These are phyloP conservation scores for Corythoichthys intestinalis DNA, from an alignment of 2,113 vertebrate genomes.

Conservation along the genomic window DNA sequence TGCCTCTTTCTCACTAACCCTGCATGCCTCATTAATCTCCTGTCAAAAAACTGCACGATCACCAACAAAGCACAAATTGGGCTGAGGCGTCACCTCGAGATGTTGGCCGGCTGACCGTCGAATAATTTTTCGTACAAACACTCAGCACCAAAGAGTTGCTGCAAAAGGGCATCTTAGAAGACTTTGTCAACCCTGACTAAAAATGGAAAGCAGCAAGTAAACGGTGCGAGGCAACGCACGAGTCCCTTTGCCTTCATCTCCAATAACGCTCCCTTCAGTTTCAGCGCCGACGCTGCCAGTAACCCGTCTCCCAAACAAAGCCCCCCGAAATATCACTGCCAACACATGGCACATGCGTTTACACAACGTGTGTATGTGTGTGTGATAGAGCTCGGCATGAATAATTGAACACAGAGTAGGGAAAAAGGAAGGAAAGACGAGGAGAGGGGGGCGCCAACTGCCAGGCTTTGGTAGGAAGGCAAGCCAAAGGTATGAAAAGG, in stretches of 20 bases:
- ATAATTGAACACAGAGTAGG: constrained; percentile 60
- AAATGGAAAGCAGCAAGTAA: not conserved
- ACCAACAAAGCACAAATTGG: not conserved
- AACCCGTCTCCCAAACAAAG: constrained; percentile 56
- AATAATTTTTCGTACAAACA: not conserved
- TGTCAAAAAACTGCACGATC: not conserved
- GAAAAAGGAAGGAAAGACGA: constrained; percentile 33
- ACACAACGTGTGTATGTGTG: constrained; percentile 30
- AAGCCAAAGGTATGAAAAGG: constrained; percentile 10
- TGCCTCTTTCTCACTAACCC: not conserved
- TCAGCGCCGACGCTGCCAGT: not conserved
- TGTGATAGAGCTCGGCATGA: constrained; percentile 59
- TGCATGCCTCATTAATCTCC: not conserved
- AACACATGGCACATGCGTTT: constrained; percentile 59
- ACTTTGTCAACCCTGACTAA: not conserved
- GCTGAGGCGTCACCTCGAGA: not conserved
- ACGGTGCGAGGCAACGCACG: constrained; percentile 2
- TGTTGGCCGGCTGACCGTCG: no score
- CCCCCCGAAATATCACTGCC: constrained; percentile 58
- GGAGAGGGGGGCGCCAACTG: constrained; percentile 40
- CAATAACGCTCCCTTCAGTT: not conserved
- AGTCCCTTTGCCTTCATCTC: constrained; percentile 47
- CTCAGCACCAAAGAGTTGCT: not conserved
- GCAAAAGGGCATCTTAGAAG: not conserved
- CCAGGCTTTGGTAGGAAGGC: constrained; percentile 27